Base-by-base conservation (phyloP, 2,888 invertebrate species). In the Cataglyphis cursor region DNA sequence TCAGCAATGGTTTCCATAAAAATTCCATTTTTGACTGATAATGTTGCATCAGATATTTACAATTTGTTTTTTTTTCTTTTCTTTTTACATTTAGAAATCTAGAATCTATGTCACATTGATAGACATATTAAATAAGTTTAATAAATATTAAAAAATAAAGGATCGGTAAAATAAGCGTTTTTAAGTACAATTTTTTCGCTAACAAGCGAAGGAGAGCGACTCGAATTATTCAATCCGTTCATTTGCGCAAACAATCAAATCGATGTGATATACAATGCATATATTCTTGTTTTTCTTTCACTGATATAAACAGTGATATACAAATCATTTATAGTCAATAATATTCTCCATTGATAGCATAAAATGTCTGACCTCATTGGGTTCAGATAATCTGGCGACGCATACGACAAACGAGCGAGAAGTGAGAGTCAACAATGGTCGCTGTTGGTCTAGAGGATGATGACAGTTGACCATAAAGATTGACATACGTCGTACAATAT, bases 401-500 rank as follows among this genome's bases (percentile, higher is more conserved):
- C 62, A 85, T 85, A 88, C 12, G 89, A 88, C 89, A 87, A 91
- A 76, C n/a, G 38, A 54, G 66, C 38, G 38, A 54, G 12, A 54
- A 76, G n/a, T 15, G 35, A 76, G 38, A 54, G 51, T 54, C 54
- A 68, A 54, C 54, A 90, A 87, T 82, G 82, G 82, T 90, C 78
- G 59, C 59, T 81, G 85, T 88, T 89, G 90, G n/a, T 86, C 87
- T 70, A 88, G 68, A 87, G 81, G 82, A 87, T 88, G 87, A 70
- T n/a, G 51, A 85, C 85, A 84, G 86, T 88, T 76, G 76, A 89
- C 87, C 78, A 90, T 88, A 85, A 76, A 91, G 81, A 87, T 88
- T 87, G 83, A 91, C 90, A 89, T 91, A 90, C 88, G 90, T 88
- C 91, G 90, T 86, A 90, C 82, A 91, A 91, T 93, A 92, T 91